Evolutionary conservation across 1,140 invertebrate genomes (phyloP).

Genomic region (Euschistus heros): DNA sequence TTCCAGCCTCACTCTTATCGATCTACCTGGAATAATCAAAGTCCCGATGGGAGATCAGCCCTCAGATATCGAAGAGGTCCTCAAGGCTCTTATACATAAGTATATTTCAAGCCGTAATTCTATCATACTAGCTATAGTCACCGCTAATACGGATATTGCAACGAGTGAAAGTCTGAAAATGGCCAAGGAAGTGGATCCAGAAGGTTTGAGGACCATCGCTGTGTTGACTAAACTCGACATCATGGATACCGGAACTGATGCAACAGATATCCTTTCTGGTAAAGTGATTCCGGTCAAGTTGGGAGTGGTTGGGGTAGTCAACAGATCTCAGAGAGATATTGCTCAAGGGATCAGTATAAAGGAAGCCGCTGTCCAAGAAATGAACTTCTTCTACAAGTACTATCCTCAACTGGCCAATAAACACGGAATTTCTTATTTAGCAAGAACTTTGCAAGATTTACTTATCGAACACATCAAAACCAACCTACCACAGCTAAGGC

Average conservation of each 20-base stretch:
- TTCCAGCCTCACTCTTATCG: slow-evolving; percentile 49
- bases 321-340: slow-evolving; percentile 62
- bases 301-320: slow-evolving; percentile 68
- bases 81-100: slow-evolving; percentile 45
- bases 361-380: slow-evolving; percentile 52
- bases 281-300: slow-evolving; percentile 61
- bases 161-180: slow-evolving; percentile 52
- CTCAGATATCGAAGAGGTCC: slow-evolving; percentile 47
- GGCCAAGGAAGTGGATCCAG: slow-evolving; percentile 49
- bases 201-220: slow-evolving; percentile 53
- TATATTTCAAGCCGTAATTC: slow-evolving; percentile 43
- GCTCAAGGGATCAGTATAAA: slow-evolving; percentile 48
- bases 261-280: slow-evolving; percentile 58
- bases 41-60: slow-evolving; percentile 54
- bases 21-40: slow-evolving; percentile 51
- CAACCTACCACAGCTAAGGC: slow-evolving; percentile 52
- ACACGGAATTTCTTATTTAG: slow-evolving; percentile 50
- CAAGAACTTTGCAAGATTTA: slow-evolving; percentile 51
- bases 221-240: slow-evolving; percentile 67
- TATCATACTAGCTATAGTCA: slow-evolving; percentile 45
- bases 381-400: slow-evolving; percentile 47
- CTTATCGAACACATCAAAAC: slow-evolving; percentile 57
- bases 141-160: slow-evolving; percentile 56
- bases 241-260: slow-evolving; percentile 68
- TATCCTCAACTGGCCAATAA: slow-evolving; percentile 51